phyloP scores from a whole-genome alignment of 2,113 vertebrate species.

The Hypanus sabinus region DNA sequence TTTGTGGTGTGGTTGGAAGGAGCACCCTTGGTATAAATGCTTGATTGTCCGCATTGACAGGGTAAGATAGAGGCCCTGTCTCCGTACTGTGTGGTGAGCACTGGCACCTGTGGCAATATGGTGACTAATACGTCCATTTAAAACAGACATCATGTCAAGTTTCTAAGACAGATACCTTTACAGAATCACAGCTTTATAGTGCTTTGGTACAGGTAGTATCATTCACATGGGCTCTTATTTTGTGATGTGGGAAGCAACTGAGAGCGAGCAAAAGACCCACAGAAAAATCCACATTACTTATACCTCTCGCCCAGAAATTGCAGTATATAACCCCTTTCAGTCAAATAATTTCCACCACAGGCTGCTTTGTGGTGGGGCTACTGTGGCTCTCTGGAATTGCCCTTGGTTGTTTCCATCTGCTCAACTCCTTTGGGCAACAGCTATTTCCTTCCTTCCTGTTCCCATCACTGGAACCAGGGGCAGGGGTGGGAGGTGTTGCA shows the following conservation, averaged over 20 bases:
- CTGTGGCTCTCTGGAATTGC: not conserved
- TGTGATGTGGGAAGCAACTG: not conserved
- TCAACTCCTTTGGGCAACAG: not conserved
- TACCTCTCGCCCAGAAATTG: not conserved
- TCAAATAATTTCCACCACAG: slow-evolving; percentile 4
- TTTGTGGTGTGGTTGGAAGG: not conserved
- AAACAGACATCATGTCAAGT: not conserved
- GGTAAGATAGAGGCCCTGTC: too few species aligned
- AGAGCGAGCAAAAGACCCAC: not conserved
- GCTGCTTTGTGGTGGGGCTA: not conserved
- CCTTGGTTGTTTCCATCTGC: not conserved
- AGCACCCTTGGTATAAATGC: not conserved
- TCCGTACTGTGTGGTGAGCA: too few species aligned
- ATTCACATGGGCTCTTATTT: not conserved
- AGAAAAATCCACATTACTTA: not conserved
- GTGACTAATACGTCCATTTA: not conserved
- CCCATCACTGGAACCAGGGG: slow-evolving; percentile 40
- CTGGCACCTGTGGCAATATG: not conserved
- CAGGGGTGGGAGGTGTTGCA: not conserved
- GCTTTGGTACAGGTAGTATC: not conserved
- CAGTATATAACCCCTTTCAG: not conserved
- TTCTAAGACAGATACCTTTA: not conserved
- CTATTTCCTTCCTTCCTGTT: slow-evolving; percentile 43
- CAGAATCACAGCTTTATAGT: not conserved
- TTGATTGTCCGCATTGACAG: too few species aligned